Conservation (phyloP, 2,113 vertebrate genomes). For the Festucalex cinctus region DNA sequence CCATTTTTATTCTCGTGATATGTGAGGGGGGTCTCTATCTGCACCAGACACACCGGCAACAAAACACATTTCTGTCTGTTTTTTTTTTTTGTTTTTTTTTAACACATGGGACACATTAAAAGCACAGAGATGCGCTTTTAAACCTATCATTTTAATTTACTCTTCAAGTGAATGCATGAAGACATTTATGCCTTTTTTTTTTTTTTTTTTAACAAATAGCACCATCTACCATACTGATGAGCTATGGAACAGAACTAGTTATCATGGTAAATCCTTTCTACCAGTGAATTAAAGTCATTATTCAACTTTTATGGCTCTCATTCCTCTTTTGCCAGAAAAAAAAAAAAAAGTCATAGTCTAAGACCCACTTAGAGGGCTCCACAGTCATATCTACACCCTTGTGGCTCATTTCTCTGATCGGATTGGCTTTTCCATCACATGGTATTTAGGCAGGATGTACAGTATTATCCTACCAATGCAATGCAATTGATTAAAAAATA, state of each 20-base stretch:
- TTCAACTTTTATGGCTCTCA: slow-evolving; percentile 48
- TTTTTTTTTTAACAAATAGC: not conserved
- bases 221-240: slow-evolving; percentile 3
- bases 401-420: not conserved
- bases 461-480: not conserved
- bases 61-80: slow-evolving; percentile 12
- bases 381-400: not conserved
- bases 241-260: not conserved
- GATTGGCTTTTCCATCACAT: not conserved
- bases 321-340: slow-evolving; percentile 52
- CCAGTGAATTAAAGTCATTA: slow-evolving; percentile 64
- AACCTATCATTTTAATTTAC: slow-evolving; percentile 18
- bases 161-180: not conserved
- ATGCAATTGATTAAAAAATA: not conserved
- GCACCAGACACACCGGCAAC: slow-evolving; percentile 9
- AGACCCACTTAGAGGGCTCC: slow-evolving; percentile 30
- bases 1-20: slow-evolving; percentile 39
- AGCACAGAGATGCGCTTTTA: slow-evolving; percentile 4
- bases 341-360: slow-evolving; percentile 43
- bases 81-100: slow-evolving; percentile 20
- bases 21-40: slow-evolving; percentile 10
- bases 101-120: slow-evolving; percentile 23
- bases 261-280: slow-evolving; percentile 13
- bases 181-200: slow-evolving; percentile 13
- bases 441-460: not conserved